Evolutionary conservation across 2,888 invertebrate species (phyloP).

Genomic region (Macrophya annulata): DNA sequence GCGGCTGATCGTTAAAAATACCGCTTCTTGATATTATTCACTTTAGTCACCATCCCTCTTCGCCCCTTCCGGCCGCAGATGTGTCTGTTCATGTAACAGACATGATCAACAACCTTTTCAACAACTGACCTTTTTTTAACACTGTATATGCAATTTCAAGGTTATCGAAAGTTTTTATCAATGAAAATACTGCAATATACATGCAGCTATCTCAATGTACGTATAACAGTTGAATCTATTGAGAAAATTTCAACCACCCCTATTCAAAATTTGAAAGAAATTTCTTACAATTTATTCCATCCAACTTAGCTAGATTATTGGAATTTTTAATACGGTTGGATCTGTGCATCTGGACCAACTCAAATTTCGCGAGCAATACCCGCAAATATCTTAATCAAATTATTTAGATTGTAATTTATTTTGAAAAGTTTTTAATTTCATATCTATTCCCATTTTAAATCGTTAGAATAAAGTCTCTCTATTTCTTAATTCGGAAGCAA

Average conservation of each 20-base stretch:
- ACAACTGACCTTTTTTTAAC: not conserved
- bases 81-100: not conserved
- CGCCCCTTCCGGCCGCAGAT: constrained; percentile 52
- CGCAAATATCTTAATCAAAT: no score
- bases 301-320: no score
- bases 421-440: no score
- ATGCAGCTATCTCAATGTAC: not conserved
- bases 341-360: no score
- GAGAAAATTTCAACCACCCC: not conserved
- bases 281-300: no score
- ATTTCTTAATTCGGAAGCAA: not conserved
- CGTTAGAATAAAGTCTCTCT: not conserved
- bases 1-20: constrained; percentile 45
- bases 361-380: no score
- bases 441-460: no score
- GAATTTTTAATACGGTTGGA: no score
- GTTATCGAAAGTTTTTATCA: not conserved
- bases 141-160: not conserved
- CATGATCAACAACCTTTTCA: constrained; percentile 30
- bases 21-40: constrained; percentile 62
- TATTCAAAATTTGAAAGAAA: not conserved
- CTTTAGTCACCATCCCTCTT: constrained; percentile 55
- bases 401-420: no score
- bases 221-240: not conserved
- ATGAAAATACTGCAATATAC: not conserved